A percentile compares a stretch with the other conserved stretches of the same genome.
phyloP scores from a whole-genome alignment of 2,113 vertebrate species.

The Plecotus auritus region DNA sequence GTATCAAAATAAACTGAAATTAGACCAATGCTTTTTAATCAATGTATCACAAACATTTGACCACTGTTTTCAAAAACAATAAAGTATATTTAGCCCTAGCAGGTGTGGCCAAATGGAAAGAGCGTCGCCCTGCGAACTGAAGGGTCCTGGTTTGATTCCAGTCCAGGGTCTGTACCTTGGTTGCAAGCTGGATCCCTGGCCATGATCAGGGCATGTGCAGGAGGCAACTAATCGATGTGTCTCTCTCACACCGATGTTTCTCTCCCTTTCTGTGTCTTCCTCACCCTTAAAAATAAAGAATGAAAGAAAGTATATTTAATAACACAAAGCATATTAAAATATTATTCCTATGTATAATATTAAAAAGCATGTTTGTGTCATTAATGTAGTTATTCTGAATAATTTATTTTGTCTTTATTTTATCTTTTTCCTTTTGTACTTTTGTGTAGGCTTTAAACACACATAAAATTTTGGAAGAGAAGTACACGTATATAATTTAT shows the following conservation, averaged over 20 bases:
- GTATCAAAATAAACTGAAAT: neutral
- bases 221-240: no score
- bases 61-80: constrained; percentile 7
- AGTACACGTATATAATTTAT: neutral
- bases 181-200: no score
- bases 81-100: neutral
- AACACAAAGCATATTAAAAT: neutral
- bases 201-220: no score
- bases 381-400: neutral
- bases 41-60: neutral
- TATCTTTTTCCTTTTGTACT: neutral
- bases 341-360: neutral
- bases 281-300: no score
- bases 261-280: no score
- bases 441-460: neutral
- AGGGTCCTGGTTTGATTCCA: no score
- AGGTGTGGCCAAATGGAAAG: no score
- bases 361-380: neutral
- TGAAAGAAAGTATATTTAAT: neutral
- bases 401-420: neutral
- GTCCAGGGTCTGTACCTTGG: no score
- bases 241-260: no score
- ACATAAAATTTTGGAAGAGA: neutral
- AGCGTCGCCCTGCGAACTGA: no score
- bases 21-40: neutral